Evolutionary conservation across 2,113 vertebrate genomes (phyloP).

Genomic region (Lucifuga dentata): DNA sequence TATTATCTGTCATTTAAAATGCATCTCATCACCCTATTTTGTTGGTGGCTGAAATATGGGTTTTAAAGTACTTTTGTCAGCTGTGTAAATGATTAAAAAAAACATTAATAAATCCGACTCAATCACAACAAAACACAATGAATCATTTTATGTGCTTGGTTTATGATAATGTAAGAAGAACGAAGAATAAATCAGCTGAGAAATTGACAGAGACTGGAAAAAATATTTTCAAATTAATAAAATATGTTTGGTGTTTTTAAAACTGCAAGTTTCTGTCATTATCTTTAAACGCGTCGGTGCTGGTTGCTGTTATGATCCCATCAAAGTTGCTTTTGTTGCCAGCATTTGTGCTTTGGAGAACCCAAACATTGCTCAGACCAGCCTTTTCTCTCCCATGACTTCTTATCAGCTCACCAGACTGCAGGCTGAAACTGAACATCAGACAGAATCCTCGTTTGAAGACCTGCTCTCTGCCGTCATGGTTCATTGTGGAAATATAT

Average conservation of each 20-base stretch:
- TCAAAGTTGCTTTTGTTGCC: conserved; percentile 12
- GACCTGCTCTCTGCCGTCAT: conserved; percentile 53
- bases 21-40: conserved; percentile 45
- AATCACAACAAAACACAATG: not conserved
- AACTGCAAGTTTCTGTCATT: not conserved
- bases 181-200: conserved; percentile 5
- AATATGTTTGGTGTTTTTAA: conserved; percentile 9
- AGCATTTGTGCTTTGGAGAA: not conserved
- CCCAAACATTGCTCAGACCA: not conserved
- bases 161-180: too few relatives aligned
- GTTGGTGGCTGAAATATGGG: conserved; percentile 34
- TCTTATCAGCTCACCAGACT: conserved; percentile 57
- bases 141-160: not conserved
- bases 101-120: conserved; percentile 1
- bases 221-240: conserved; percentile 4
- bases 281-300: conserved; percentile 22
- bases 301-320: not conserved
- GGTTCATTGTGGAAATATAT: conserved; percentile 65
- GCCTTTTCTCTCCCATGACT: conserved; percentile 36
- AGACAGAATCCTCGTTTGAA: conserved; percentile 57
- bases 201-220: not conserved
- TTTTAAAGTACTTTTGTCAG: conserved; percentile 34
- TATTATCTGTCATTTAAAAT: conserved; percentile 65
- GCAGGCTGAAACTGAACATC: conserved; percentile 42
- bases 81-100: not conserved